These are phyloP conservation scores for Pogona vitticeps DNA, from an alignment of 2,113 vertebrate species.

Conservation along the genomic window DNA sequence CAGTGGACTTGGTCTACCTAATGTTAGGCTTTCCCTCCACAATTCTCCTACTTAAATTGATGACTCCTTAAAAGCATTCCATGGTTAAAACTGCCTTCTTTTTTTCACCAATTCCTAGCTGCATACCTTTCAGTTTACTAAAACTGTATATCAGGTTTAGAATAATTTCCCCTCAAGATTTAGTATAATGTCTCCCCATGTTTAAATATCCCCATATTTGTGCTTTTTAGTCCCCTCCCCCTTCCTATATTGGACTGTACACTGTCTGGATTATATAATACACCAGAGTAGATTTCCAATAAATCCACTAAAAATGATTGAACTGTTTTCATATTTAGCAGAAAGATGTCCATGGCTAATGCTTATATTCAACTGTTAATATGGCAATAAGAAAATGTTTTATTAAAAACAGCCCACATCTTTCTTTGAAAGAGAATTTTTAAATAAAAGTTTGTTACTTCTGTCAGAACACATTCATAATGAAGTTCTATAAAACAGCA, in stretches of 20 bases:
- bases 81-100: background rate
- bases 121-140: background rate
- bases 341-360: background rate
- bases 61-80: background rate
- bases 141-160: background rate
- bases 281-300: no score
- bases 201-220: background rate
- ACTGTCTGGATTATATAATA: background rate
- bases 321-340: background rate
- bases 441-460: background rate
- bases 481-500: background rate
- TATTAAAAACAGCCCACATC: background rate
- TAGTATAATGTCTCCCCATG: background rate
- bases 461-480: background rate
- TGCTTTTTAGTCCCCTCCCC: background rate
- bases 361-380: background rate
- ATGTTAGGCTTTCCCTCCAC: no score
- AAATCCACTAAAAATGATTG: background rate
- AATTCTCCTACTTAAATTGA: background rate
- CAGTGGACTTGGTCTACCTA: no score
- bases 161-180: no score
- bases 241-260: background rate
- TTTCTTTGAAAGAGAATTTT: background rate
- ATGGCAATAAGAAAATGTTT: background rate
- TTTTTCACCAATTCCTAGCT: background rate